phyloP scores from a whole-genome alignment of 2,797 vertebrate genomes.

The Gallinago stenura region DNA sequence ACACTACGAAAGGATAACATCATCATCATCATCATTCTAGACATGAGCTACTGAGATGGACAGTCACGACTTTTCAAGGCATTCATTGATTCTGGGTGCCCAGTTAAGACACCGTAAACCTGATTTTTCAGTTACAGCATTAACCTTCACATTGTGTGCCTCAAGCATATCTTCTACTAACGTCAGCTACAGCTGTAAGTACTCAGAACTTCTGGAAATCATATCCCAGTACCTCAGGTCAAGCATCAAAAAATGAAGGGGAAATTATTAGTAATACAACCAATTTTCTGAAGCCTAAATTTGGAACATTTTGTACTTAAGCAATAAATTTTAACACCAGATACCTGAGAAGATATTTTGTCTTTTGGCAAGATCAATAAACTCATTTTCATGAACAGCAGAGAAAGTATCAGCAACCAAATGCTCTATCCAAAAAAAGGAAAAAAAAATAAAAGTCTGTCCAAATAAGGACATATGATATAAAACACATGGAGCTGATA shows the following conservation, averaged over 20 bases:
- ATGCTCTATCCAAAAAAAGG: not conserved
- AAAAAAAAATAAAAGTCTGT: accelerated
- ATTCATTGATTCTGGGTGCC: not conserved
- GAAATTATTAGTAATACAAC: not conserved
- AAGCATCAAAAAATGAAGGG: not conserved
- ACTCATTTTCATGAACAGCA: not conserved
- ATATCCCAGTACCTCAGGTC: not conserved
- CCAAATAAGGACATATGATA: not conserved
- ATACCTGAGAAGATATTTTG: not conserved
- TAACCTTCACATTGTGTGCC: not conserved
- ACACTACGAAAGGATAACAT: not conserved
- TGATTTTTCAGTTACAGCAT: not conserved
- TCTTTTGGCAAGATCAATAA: not conserved
- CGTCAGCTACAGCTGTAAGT: not conserved
- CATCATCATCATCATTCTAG: not conserved
- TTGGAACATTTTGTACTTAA: not conserved
- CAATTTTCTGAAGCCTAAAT: not conserved
- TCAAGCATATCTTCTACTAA: not conserved
- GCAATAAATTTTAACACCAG: not conserved
- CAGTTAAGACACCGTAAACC: not conserved
- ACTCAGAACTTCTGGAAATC: not conserved
- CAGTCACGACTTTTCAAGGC: not conserved
- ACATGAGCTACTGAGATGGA: not conserved
- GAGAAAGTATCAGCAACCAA: not conserved
- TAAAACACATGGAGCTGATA: not conserved